Percentiles rank a stretch among this genome's conserved stretches.
These are phyloP conservation scores for Sylvilagus floridanus DNA, from an alignment of 2,797 vertebrate genomes.

Conservation along the genomic window DNA sequence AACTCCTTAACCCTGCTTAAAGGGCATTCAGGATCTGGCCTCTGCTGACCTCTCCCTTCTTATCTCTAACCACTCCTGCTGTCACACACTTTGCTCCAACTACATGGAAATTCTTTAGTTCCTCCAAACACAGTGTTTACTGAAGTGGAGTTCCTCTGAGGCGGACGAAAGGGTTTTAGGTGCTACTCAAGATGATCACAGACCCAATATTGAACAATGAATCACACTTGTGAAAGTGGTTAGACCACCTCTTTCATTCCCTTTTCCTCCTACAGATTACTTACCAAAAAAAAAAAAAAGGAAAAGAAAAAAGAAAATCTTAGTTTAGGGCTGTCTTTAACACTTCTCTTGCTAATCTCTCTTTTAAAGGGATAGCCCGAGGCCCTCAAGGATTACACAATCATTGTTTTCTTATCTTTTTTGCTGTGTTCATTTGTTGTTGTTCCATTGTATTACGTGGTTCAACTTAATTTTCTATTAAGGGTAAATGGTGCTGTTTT, in stretches of 20 bases:
- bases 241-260: background rate
- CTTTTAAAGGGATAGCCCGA: background rate
- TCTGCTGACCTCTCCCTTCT: conserved; percentile 44
- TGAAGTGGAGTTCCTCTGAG: background rate
- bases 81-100: background rate
- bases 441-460: background rate
- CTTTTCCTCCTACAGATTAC: background rate
- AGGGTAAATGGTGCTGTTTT: background rate
- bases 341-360: conserved; percentile 1
- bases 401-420: background rate
- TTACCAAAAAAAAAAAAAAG: background rate
- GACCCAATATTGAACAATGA: background rate
- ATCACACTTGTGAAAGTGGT: background rate
- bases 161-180: background rate
- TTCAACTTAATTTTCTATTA: conserved; percentile 9
- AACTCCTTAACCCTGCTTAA: conserved; percentile 73
- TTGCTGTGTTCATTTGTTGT: background rate
- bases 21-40: conserved; percentile 17
- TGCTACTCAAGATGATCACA: background rate
- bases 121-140: background rate
- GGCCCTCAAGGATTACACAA: background rate
- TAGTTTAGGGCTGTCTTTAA: background rate
- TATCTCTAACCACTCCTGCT: conserved; percentile 55
- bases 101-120: conserved; percentile 54
- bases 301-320: background rate